Conservation (phyloP, 2,797 vertebrate species). For the Threskiornis aethiopicus region DNA sequence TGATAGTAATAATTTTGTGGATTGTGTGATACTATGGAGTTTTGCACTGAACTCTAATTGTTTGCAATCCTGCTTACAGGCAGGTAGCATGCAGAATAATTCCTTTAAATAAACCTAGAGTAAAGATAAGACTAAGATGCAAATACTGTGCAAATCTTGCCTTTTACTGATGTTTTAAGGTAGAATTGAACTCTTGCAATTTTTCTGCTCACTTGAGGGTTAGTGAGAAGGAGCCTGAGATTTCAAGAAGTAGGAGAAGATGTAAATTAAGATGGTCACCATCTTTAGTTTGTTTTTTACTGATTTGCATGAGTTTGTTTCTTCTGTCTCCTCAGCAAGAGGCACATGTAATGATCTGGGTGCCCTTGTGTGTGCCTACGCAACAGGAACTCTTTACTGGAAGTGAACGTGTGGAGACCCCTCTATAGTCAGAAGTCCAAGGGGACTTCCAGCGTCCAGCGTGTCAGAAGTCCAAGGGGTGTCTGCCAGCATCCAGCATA, state of each 20-base stretch:
- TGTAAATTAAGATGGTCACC: not conserved
- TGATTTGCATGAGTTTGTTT: not conserved
- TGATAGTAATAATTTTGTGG: not conserved
- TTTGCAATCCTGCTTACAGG: not conserved
- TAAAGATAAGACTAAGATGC: not conserved
- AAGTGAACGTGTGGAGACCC: not conserved
- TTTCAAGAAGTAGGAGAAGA: not conserved
- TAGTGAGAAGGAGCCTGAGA: not conserved
- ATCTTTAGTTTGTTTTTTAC: not conserved
- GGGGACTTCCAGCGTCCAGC: not conserved
- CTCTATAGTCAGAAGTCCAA: not conserved
- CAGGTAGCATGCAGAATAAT: not conserved
- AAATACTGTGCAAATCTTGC: not conserved
- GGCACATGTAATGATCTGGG: not conserved
- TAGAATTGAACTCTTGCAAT: not conserved
- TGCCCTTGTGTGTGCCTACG: not conserved
- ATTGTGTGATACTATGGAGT: not conserved
- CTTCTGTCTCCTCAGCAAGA: not conserved
- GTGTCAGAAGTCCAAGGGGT: not conserved
- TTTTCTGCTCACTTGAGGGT: not conserved
- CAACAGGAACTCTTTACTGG: not conserved
- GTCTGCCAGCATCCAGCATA: not conserved
- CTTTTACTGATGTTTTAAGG: not conserved
- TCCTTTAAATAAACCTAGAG: not conserved
- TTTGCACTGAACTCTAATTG: not conserved